These are phyloP conservation scores for Chanos chanos DNA, from an alignment of 2,797 vertebrate genomes.

Conservation along the genomic window DNA sequence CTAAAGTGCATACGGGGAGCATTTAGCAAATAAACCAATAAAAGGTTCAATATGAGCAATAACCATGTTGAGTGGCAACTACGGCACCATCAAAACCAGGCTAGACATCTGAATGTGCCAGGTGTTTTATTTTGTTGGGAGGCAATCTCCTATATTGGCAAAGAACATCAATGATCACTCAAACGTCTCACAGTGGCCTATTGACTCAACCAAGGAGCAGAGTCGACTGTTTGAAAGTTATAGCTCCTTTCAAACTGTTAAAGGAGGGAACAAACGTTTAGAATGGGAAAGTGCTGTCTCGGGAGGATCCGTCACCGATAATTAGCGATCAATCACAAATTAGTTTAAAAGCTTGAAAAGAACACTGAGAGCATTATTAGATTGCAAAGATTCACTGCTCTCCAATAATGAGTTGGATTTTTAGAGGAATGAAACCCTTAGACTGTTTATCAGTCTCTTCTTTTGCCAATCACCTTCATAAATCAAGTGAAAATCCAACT, in stretches of 20 bases:
- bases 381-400: slow-evolving; percentile 63
- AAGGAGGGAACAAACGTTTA: slow-evolving; percentile 34
- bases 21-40: slow-evolving; percentile 45
- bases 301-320: slow-evolving; percentile 58
- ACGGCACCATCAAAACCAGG: slow-evolving; percentile 35
- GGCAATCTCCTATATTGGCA: slow-evolving; percentile 55
- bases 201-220: slow-evolving; percentile 56
- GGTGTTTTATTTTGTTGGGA: slow-evolving; percentile 52
- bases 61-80: slow-evolving; percentile 36
- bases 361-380: slow-evolving; percentile 69
- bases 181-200: slow-evolving; percentile 52
- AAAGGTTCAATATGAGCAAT: slow-evolving; percentile 40
- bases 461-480: slow-evolving; percentile 36
- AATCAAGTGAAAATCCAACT: slow-evolving; percentile 37
- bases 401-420: slow-evolving; percentile 66
- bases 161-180: slow-evolving; percentile 56
- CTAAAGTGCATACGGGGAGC: slow-evolving; percentile 36
- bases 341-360: slow-evolving; percentile 69
- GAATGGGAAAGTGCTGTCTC: slow-evolving; percentile 47
- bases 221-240: slow-evolving; percentile 59
- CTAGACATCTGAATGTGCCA: slow-evolving; percentile 34
- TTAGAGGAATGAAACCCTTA: slow-evolving; percentile 39
- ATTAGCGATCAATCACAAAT: slow-evolving; percentile 73
- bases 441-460: slow-evolving; percentile 42
- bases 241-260: slow-evolving; percentile 52